Evolutionary conservation across 53 echinoderm and acorn worm species (phyloP), one percentile per base, ranked within the genome.

Genomic region (Echinarachnius parma): DNA sequence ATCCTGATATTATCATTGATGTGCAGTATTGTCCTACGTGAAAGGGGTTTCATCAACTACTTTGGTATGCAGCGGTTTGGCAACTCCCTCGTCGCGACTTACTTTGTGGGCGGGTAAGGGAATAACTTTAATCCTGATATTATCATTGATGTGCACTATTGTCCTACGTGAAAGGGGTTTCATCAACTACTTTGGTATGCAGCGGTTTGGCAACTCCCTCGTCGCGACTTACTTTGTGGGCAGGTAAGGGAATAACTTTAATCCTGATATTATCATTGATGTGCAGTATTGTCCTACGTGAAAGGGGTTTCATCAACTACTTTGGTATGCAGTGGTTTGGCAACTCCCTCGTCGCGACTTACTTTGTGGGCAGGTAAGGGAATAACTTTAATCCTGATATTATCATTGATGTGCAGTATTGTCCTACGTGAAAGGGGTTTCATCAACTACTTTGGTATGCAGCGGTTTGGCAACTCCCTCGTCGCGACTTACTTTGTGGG

Each of bases 111-210:
- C 42, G 91, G 84, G 96, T 91, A 69, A 75, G 52, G 10, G 13
- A 9, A 13, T 39, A 39, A 39, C 39, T n/a, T n/a, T n/a, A n/a
- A n/a, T n/a, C n/a, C n/a, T n/a, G n/a, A n/a, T n/a, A n/a, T n/a
- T n/a, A n/a, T n/a, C n/a, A n/a, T n/a, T n/a, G n/a, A n/a, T n/a
- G n/a, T n/a, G n/a, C n/a, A n/a, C n/a, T n/a, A n/a, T n/a, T n/a
- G n/a, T n/a, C n/a, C n/a, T n/a, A n/a, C n/a, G n/a, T n/a, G n/a
- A n/a, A n/a, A n/a, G n/a, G n/a, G 96, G 96, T 4, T 96, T 96
- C 77, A 91, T 96, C 83, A 96, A 96, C 76, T 96, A 96, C 74
- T 96, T 81, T 82, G 96, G 96, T 26, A 96, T 96, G 96, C 96
- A 96, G 65, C 83, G 96, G 9, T 96, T 91, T 72, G 96, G 96